Evolutionary conservation across 2,888 invertebrate genomes (phyloP), one percentile per base, ranked within the genome.

Genomic region (Epistrophe eligans): DNA sequence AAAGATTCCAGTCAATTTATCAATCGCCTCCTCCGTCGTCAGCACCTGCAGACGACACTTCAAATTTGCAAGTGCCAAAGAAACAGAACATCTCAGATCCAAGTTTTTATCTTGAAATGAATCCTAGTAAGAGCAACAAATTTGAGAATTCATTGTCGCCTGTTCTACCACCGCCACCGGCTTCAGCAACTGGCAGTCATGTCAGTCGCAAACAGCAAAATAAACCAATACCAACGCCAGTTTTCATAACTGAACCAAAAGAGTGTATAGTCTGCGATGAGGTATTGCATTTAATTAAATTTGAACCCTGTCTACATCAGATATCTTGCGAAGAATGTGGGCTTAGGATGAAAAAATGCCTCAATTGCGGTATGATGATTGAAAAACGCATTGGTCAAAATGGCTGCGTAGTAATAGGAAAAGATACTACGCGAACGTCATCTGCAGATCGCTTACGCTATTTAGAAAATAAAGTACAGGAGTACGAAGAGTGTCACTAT

Each of bases 401-500:
- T 91, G 94, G 94, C 0, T 91, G 93, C 58, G 88, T 93, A n/a
- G 92, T 94, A 38, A 93, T 93, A 88, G 94, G 93, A 89, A 91
- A 90, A 66, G 92, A 93, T 71, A 90, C 91, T 80, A 88, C 90
- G 4, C 93, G 95, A n/a, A 94, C 95, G 89, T 95, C 95, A 0
- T 95, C 95, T 73, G 95, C 95, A 0, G 96, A 96, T 91, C 93
- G 96, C 58, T 92, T 96, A 91, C 93, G 95, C 4, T 94, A 93
- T 90, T 93, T 97, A 74, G 97, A 97, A 91, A 95, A 95, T 89
- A 96, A 96, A 93, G 95, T 97, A 83, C 96, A 96, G 57, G 97
- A 97, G 93, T 95, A 97, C 89, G 98, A 98, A 91, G 97, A 98
- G 90, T 96, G 96, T 19, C 96, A 96, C 90, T 95, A 96, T 91